Evolutionary conservation across 2,797 vertebrate genomes (phyloP), one percentile per base, ranked within the genome.

Genomic region (Octomys mimax): DNA sequence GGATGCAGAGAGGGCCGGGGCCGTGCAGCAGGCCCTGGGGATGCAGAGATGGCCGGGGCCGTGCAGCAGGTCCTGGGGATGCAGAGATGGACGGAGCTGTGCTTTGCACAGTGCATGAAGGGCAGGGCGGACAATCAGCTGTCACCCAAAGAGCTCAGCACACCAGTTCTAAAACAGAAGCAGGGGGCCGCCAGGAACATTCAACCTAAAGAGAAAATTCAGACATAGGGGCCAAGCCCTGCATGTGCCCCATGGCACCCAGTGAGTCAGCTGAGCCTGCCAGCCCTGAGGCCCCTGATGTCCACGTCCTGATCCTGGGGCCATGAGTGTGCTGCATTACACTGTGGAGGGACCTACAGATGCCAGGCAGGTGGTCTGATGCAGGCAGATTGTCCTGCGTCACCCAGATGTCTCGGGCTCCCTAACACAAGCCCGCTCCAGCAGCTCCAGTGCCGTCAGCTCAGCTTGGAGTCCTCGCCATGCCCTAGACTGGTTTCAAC

Each of bases 121-220:
- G 0, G 0, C 78, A 1, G 0, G 39, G 2, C 0, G 81, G 12
- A 75, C 6, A 36, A 8, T 26, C 4, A 10, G 11, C 49, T 0
- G 39, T 11, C 0, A 2, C 42, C 57, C 81, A 57, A 0, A 11
- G 68, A 52, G 16, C 80, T 24, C 42, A 6, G 9, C 6, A 7
- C 3, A 12, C 70, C 11, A 1, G 16, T 36, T 0, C 78, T 42
- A 39, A 73, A 22, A 18, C 6, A 3, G n/a, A 36, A 21, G 39
- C 14, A 0, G 26, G 6, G 49, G 6, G 8, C 13, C 22, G 12
- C 36, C 16, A 11, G 70, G 31, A 62, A 52, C 33, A 0, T 57
- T 42, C 62, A 21, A n/a, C 28, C 59, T 52, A 64, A 16, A 81
- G 79, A 66, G 46, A 73, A 54, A 64, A 52, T 36, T 42, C n/a